phyloP scores from a whole-genome alignment of 2,113 vertebrate genomes.

The Lipophrys pholis region DNA sequence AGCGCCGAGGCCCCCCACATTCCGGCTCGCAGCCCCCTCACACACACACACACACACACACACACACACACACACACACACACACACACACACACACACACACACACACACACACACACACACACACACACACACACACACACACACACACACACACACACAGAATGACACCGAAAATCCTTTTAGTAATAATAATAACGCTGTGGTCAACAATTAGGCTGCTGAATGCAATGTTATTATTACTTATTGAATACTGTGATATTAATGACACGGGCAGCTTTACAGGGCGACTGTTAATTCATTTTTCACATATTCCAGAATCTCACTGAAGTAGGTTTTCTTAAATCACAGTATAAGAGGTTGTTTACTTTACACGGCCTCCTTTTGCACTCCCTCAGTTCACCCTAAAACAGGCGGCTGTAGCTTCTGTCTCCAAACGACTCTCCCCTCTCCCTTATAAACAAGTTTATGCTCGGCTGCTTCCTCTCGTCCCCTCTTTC shows the following conservation, averaged over 20 bases:
- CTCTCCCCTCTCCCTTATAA: too few relatives aligned
- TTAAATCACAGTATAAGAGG: too few relatives aligned
- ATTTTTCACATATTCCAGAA: too few relatives aligned
- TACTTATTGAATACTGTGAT: background rate
- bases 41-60: slow-evolving; percentile 20
- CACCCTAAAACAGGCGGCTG: too few relatives aligned
- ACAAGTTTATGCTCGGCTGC: too few relatives aligned
- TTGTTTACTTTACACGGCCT: too few relatives aligned
- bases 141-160: slow-evolving; percentile 4
- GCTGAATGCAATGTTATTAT: background rate
- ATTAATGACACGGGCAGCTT: background rate
- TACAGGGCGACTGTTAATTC: too few relatives aligned
- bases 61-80: slow-evolving; percentile 12
- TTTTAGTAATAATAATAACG: slow-evolving; percentile 17
- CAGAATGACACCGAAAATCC: background rate
- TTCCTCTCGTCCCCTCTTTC: too few relatives aligned
- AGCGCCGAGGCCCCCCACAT: slow-evolving; percentile 61
- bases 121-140: slow-evolving; percentile 30
- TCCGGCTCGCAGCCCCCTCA: slow-evolving; percentile 42
- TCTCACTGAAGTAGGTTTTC: too few relatives aligned
- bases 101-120: too few relatives aligned
- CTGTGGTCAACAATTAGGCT: background rate
- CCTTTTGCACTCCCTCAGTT: too few relatives aligned
- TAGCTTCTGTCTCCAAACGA: too few relatives aligned
- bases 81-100: background rate